Evolutionary conservation across 2,113 vertebrate genomes (phyloP).

Genomic region (Circaetus gallicus): DNA sequence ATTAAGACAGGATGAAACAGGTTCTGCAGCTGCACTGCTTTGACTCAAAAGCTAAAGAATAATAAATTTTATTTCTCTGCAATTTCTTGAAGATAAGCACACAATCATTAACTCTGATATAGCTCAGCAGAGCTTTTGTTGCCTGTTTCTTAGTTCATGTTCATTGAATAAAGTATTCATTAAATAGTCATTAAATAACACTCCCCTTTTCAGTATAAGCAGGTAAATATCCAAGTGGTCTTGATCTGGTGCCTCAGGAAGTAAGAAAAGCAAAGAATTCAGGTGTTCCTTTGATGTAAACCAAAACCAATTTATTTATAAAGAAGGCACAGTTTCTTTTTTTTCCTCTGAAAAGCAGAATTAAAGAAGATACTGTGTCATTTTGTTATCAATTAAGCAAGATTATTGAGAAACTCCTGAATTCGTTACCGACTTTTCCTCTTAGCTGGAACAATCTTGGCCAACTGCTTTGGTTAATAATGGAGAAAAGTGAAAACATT

Average conservation of each 20-base stretch:
- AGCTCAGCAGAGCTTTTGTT: background rate
- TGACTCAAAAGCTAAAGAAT: background rate
- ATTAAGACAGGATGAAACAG: background rate
- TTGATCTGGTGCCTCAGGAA: background rate
- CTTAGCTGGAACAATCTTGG: background rate
- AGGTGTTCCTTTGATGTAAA: background rate
- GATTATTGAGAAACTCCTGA: background rate
- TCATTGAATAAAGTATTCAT: background rate
- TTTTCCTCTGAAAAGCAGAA: background rate
- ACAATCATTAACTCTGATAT: background rate
- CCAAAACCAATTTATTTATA: background rate
- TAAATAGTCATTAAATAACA: background rate
- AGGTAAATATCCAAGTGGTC: background rate
- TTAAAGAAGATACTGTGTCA: background rate
- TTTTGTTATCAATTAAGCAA: background rate
- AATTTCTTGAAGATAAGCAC: background rate
- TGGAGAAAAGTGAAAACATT: background rate
- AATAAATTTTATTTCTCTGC: background rate
- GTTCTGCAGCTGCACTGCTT: background rate
- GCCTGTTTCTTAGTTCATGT: background rate
- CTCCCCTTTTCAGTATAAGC: background rate
- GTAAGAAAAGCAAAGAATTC: background rate
- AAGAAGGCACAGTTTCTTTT: background rate
- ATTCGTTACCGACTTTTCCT: background rate
- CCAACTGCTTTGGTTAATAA: background rate